phyloP scores from a whole-genome alignment of 2,113 vertebrate species.

The Thomomys bottae region DNA sequence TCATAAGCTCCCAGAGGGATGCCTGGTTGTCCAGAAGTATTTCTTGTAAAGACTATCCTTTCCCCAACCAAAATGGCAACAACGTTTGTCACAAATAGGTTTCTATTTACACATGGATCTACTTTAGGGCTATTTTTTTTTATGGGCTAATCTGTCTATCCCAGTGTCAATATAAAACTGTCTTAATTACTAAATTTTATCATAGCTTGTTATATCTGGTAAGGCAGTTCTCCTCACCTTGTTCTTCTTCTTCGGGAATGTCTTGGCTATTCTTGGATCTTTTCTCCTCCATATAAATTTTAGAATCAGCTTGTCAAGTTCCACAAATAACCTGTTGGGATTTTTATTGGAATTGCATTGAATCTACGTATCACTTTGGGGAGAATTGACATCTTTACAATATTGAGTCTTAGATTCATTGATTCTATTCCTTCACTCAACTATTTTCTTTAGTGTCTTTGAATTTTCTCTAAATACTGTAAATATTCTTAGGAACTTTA shows the following conservation, averaged over 20 bases:
- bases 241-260: constrained; percentile 80
- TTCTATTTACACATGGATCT: constrained; percentile 44
- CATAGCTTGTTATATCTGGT: constrained; percentile 68
- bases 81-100: constrained; percentile 14
- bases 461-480: constrained; percentile 53
- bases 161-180: constrained; percentile 59
- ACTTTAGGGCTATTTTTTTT: constrained; percentile 2
- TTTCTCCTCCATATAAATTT: constrained; percentile 81
- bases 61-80: constrained; percentile 20
- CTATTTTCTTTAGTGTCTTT: constrained; percentile 43
- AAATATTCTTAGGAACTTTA: constrained; percentile 59
- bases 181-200: constrained; percentile 60
- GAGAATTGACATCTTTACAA: constrained; percentile 76
- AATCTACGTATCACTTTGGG: constrained; percentile 76
- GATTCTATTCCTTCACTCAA: constrained; percentile 54
- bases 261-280: constrained; percentile 81
- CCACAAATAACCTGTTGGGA: constrained; percentile 82
- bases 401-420: constrained; percentile 63
- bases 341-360: constrained; percentile 83
- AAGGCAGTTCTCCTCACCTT: constrained; percentile 81
- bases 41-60: constrained; percentile 40
- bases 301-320: constrained; percentile 82
- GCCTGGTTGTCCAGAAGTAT: background rate
- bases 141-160: constrained; percentile 36
- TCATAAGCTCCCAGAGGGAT: background rate